Evolutionary conservation across 2,113 vertebrate species (phyloP), one percentile per base, ranked within the genome.

Genomic region (Panthera leo): DNA sequence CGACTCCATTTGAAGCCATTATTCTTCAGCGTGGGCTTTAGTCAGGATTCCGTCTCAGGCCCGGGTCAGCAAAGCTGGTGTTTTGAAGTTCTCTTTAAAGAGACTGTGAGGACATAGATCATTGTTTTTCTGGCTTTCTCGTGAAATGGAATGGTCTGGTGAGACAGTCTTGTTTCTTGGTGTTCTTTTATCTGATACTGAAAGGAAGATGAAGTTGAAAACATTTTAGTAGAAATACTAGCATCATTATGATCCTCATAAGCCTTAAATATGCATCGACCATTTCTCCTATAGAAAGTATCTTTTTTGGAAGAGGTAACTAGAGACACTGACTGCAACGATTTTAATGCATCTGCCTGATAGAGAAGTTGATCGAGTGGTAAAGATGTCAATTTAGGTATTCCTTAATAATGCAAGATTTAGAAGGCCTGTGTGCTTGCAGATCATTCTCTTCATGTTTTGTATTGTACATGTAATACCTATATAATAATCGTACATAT

Each of bases 121-220:
- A 86, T 96, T 91, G 34, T 95, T 82, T 92, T 94, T 94, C 89
- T 91, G 84, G 23, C 58, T 94, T 93, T 97, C 71, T 27, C 11
- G 36, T 95, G 93, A 95, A 73, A 63, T 67, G 65, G 71, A 94
- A 89, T 80, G 96, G 14, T 61, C 65, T 63, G 89, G 34, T 70
- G 55, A 63, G 91, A 36, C 16, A 34, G 36, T 86, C 73, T 92
- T 73, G 4, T 58, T 95, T 89, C 55, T 91, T 96, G 61, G 71
- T 29, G 0, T 63, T 61, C 68, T 96, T 94, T 92, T 80, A 51
- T 88, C 36, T 85, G 55, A 76, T 80, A 73, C 23, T 23, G 53
- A 86, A 79, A 89, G 80, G 68, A 70, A 21, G 48, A 12, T 88
- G 39, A 76, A 34, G 61, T 73, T 93, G 82, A 78, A 91, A 73